A percentile compares a stretch with the other conserved stretches of the same genome.
phyloP scores from a whole-genome alignment of 2,113 vertebrate genomes.

The Nanorana parkeri region DNA sequence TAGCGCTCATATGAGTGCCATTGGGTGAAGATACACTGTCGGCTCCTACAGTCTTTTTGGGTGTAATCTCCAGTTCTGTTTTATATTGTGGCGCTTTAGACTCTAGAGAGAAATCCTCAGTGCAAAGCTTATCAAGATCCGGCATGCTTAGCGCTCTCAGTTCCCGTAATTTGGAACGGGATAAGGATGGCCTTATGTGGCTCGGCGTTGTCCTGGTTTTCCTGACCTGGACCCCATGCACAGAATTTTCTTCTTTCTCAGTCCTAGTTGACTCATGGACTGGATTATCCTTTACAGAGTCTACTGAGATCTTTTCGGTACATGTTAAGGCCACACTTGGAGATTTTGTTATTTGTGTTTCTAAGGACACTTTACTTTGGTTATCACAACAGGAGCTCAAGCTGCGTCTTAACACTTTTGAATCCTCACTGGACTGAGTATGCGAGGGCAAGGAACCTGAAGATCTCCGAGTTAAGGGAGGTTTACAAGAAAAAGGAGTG shows the following conservation, averaged over 20 bases:
- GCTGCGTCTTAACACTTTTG: constrained; percentile 72
- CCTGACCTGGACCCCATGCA: constrained; percentile 53
- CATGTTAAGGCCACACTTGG: constrained; percentile 47
- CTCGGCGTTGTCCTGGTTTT: constrained; percentile 69
- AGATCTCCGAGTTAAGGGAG: constrained; percentile 75
- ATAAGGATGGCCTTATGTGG: constrained; percentile 67
- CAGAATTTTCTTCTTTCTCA: accelerated
- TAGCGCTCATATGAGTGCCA: constrained; percentile 54
- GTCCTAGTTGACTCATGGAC: constrained; percentile 39
- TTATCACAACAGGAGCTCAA: constrained; percentile 79
- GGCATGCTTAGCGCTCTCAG: constrained; percentile 92
- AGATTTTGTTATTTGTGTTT: constrained; percentile 64
- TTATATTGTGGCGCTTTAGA: constrained; percentile 63
- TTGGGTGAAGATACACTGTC: neutral
- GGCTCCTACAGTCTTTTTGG: constrained; percentile 45
- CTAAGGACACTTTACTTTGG: constrained; percentile 55
- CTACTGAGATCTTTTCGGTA: constrained; percentile 54
- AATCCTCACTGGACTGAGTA: constrained; percentile 57
- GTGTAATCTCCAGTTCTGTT: constrained; percentile 73
- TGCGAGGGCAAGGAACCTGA: constrained; percentile 71
- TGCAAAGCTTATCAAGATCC: constrained; percentile 86
- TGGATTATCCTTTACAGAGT: constrained; percentile 28
- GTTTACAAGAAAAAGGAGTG: constrained; percentile 67
- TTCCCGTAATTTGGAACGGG: constrained; percentile 82
- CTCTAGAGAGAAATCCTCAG: constrained; percentile 69